A percentile compares a stretch with the other conserved stretches of the same genome.
Evolutionary conservation across 2,888 invertebrate genomes (phyloP).

Genomic region (Barypeithes pellucidus): DNA sequence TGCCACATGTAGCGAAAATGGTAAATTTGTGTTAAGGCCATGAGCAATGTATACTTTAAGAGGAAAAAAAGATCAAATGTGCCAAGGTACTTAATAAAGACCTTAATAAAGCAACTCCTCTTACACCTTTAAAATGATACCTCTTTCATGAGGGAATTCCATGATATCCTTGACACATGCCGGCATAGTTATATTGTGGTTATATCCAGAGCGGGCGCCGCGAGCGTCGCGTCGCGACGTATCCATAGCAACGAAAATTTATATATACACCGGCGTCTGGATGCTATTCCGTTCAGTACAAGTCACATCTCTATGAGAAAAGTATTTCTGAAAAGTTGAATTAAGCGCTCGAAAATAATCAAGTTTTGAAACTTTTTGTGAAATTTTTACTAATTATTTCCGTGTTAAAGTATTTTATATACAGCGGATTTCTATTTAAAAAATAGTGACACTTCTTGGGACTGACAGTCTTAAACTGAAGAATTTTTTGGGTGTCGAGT

Average conservation of each 20-base stretch:
- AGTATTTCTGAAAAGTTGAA: constrained; percentile 1
- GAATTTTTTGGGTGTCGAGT: constrained; percentile 2
- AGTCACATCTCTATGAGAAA: constrained; percentile 17
- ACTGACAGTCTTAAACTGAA: constrained; percentile 25
- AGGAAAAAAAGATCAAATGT: constrained; percentile 1
- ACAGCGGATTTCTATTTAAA: background rate
- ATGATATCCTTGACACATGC: constrained; percentile 34
- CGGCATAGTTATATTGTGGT: constrained; percentile 27
- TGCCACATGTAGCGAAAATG: background rate
- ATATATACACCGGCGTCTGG: constrained; percentile 67
- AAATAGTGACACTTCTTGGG: constrained; percentile 16
- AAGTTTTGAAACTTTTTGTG: constrained; percentile 15
- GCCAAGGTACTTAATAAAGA: constrained; percentile 25
- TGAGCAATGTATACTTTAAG: background rate
- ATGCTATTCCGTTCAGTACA: constrained; percentile 65
- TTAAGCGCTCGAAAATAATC: background rate
- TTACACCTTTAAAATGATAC: constrained; percentile 24
- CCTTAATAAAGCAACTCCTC: constrained; percentile 27
- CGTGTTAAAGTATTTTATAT: constrained; percentile 13
- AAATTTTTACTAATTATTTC: background rate
- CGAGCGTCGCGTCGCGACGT: constrained; percentile 60
- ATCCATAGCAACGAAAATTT: constrained; percentile 63
- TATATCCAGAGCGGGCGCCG: constrained; percentile 46
- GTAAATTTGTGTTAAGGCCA: background rate
- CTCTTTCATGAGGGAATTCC: constrained; percentile 28